phyloP scores from a whole-genome alignment of 2,113 vertebrate species.

The Colius striatus region DNA sequence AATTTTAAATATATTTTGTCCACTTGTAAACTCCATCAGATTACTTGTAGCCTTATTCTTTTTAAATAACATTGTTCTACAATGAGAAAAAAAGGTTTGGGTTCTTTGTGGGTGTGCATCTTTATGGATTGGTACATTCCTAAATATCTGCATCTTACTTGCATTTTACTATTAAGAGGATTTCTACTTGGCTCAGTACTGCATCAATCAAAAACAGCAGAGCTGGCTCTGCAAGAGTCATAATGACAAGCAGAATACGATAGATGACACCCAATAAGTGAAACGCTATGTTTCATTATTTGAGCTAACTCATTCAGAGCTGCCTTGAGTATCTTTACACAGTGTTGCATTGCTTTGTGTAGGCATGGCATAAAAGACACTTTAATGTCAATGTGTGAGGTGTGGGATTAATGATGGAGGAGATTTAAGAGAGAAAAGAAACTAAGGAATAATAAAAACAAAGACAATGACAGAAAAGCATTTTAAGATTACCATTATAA shows the following conservation, averaged over 20 bases:
- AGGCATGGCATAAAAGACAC: neutral
- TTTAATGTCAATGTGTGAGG: neutral
- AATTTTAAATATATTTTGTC: neutral
- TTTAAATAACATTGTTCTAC: neutral
- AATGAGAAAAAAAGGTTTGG: fast-evolving
- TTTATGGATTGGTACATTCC: neutral
- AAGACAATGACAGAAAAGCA: neutral
- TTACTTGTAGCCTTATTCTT: neutral
- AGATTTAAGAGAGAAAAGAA: neutral
- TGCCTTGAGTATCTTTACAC: neutral
- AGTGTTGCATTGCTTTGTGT: neutral
- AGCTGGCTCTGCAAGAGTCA: neutral
- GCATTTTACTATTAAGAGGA: neutral
- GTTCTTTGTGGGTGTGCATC: fast-evolving
- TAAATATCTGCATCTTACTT: neutral
- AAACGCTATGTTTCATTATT: neutral
- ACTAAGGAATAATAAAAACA: neutral
- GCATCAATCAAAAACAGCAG: neutral
- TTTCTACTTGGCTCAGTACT: neutral
- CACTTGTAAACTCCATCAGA: neutral
- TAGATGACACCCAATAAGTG: neutral
- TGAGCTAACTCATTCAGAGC: neutral
- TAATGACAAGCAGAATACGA: neutral
- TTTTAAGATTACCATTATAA: neutral
- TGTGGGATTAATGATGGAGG: neutral